These are phyloP conservation scores for Delichon dasypus DNA, from an alignment of 2,797 vertebrate species.

Conservation along the genomic window DNA sequence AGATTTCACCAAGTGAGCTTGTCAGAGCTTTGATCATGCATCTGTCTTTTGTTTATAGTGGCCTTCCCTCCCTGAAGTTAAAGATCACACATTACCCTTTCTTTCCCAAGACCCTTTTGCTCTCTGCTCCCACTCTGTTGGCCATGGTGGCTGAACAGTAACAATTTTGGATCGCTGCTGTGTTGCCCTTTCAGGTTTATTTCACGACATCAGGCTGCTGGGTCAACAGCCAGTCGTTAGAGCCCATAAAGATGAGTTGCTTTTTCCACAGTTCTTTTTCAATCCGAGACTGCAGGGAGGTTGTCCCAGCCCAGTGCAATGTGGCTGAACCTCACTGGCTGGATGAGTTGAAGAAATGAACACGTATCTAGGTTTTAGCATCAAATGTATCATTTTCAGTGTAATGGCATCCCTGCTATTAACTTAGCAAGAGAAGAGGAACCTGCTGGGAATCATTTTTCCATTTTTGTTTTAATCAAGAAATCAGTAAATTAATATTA, in stretches of 20 bases:
- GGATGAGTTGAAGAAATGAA: neutral
- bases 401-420: conserved; percentile 47
- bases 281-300: neutral
- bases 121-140: neutral
- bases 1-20: neutral
- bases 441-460: conserved; percentile 53
- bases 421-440: conserved; percentile 22
- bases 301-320: neutral
- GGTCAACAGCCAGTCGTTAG: neutral
- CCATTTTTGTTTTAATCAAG: conserved; percentile 63
- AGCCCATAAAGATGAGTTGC: neutral
- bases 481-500: conserved; percentile 61
- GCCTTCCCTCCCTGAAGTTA: neutral
- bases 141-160: neutral
- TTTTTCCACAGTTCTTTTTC: neutral
- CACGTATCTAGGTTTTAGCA: neutral
- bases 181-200: neutral
- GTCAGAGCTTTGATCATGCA: neutral
- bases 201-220: neutral
- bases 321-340: neutral
- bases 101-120: neutral
- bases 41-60: neutral
- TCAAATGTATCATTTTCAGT: conserved; percentile 34
- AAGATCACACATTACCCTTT: neutral
- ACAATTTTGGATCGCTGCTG: neutral